These are phyloP conservation scores for Netelia fuscicornis DNA, from an alignment of 2,888 invertebrate genomes.

Conservation along the genomic window DNA sequence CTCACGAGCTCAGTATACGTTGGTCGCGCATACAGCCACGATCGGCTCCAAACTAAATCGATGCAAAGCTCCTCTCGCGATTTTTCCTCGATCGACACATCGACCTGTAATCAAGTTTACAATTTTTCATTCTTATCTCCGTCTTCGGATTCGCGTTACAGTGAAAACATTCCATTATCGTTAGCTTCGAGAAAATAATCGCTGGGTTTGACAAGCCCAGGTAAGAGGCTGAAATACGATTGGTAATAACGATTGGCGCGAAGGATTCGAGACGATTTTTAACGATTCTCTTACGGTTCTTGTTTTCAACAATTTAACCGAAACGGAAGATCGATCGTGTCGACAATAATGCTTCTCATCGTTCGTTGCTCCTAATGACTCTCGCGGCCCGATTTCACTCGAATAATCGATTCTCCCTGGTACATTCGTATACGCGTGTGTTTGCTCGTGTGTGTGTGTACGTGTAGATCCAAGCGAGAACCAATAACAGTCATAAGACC, in stretches of 20 bases:
- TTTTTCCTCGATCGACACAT: conserved; percentile 2
- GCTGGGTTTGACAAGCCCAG: too few species aligned
- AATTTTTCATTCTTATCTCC: conserved; percentile 4
- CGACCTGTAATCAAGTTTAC: conserved; percentile 11
- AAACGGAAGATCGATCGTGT: conserved; percentile 21
- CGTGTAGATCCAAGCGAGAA: conserved; percentile 6
- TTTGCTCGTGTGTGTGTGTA: neutral
- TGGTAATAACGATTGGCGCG: conserved; percentile 9
- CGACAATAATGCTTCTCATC: conserved; percentile 21
- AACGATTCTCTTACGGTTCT: too few species aligned
- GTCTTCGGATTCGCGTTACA: conserved; percentile 17
- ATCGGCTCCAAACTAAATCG: conserved; percentile 60
- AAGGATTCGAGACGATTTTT: conserved; percentile 23
- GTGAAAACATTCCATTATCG: conserved; percentile 14
- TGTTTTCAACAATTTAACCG: conserved; percentile 19
- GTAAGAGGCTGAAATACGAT: neutral
- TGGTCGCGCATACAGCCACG: conserved; percentile 70
- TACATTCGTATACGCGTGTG: conserved; percentile 3
- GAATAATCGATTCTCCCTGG: conserved; percentile 61
- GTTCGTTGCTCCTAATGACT: conserved; percentile 57
- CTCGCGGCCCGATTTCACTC: conserved; percentile 63
- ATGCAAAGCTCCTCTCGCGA: conserved; percentile 42
- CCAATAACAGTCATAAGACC: conserved; percentile 60
- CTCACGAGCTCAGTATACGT: conserved; percentile 73
- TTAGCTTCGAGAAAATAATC: neutral